Evolutionary conservation across 2,113 vertebrate genomes (phyloP).

Genomic region (Todiramphus chloris): DNA sequence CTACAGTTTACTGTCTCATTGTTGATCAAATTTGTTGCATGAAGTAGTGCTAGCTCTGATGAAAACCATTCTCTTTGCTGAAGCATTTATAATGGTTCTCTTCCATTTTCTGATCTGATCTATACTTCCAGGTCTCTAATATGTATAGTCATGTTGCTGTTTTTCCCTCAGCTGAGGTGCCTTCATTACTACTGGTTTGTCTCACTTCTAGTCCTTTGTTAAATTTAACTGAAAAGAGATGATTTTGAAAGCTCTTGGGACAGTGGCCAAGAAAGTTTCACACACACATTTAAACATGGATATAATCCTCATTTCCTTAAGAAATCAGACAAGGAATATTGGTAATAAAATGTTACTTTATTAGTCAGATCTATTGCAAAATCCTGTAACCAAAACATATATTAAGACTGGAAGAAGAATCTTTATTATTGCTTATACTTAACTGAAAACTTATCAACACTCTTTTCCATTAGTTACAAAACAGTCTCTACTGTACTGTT

Average conservation of each 20-base stretch:
- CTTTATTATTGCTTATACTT: not conserved
- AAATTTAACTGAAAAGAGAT: not conserved
- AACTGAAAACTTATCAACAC: not conserved
- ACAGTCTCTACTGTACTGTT: not conserved
- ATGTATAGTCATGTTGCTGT: not conserved
- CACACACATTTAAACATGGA: not conserved
- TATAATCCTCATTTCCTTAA: not conserved
- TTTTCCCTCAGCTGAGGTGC: not conserved
- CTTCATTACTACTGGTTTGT: not conserved
- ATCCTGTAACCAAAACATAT: not conserved
- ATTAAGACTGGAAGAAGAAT: not conserved
- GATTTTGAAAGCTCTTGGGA: not conserved
- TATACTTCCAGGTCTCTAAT: not conserved
- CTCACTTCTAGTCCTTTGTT: not conserved
- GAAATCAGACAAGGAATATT: not conserved
- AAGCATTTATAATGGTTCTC: not conserved
- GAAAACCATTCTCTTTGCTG: not conserved
- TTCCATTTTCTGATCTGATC: not conserved
- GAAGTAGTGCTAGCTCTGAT: not conserved
- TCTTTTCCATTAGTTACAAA: not conserved
- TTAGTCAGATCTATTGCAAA: not conserved
- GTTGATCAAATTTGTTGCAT: not conserved
- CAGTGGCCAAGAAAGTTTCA: not conserved
- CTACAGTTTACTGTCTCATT: not conserved
- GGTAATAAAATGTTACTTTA: not conserved